Base-by-base conservation (phyloP, 2,797 vertebrate species). In the Coluber constrictor region DNA sequence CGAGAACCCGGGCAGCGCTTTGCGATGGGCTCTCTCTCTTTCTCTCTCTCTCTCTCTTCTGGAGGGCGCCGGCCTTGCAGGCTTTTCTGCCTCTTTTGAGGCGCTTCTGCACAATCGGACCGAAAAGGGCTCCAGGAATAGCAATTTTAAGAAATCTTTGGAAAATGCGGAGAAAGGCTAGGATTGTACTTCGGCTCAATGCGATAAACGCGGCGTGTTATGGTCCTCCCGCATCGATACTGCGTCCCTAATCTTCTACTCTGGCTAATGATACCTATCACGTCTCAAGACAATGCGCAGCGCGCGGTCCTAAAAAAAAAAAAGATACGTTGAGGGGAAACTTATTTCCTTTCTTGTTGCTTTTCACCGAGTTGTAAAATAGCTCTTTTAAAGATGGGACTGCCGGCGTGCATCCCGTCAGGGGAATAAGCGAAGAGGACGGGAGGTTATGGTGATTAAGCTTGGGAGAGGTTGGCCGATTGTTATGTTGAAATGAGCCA, bases 1-100 rank as follows among this genome's bases (percentile, higher is more conserved):
- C 12, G 18, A 23, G 47, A 0, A 6, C 15, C 2, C 3, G 0
- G 0, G 0, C 5, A 32, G 54, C 0, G 16, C 2, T 20, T 90
- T 89, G 94, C 11, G 18, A 8, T 12, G 94, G 29, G 3, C 3
- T 23, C 7, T 51, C 47, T 51, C 7, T 57, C 56, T 13, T 3
- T 55, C 7, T 3, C 10, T 56, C 56, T 13, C 11, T 55, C 2
- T 1, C 9, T 27, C 25, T 59, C 18, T 43, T 8, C 89, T 8
- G 10, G 18, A 1, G 23, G 47, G 1, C 8, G 9, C 74, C 37
- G 9, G 37, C 9, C 8, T 23, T 43, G 74, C 20, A 47, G 37
- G 20, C 20, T 83, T 4, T 83, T 29, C 61, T 12, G 10, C 25
- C 11, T 4, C 37, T 37, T 5, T 25, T 11, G 74, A 43, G 74